A percentile compares a stretch with the other conserved stretches of the same genome.
Conservation (phyloP, 2,888 invertebrate genomes). For the Lasius fuliginosus region DNA sequence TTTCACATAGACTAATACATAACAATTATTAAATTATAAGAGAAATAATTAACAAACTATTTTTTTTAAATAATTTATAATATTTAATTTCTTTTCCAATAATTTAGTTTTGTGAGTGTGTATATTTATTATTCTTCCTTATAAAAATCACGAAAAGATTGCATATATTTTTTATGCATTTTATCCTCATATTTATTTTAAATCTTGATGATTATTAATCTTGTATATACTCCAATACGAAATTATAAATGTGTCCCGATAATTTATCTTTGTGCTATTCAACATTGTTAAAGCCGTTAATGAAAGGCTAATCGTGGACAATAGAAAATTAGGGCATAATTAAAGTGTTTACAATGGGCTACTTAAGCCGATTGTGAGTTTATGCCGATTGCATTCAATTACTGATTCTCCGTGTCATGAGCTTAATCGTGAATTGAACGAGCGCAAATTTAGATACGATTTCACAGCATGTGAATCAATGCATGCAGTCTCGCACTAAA, state of each 20-base stretch:
- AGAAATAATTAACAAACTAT: background rate
- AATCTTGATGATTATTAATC: constrained; percentile 2
- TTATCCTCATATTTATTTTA: background rate
- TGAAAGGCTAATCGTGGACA: constrained; percentile 15
- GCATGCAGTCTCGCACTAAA: background rate
- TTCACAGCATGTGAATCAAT: background rate
- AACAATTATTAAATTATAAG: background rate
- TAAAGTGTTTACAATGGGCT: constrained; percentile 36
- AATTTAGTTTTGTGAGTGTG: background rate
- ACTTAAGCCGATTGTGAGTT: constrained; percentile 34
- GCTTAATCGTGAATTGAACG: constrained; percentile 11
- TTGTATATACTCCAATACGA: background rate
- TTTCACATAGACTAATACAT: background rate
- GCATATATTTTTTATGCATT: background rate
- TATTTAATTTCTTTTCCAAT: background rate
- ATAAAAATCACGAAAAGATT: background rate
- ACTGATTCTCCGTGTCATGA: constrained; percentile 2
- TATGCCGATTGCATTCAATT: constrained; percentile 39
- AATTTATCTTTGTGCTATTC: background rate
- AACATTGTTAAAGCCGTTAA: constrained; percentile 18
- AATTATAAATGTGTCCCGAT: background rate
- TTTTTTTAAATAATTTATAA: background rate
- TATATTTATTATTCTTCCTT: background rate
- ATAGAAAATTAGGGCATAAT: constrained; percentile 51
- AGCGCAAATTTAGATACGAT: constrained; percentile 3